These are phyloP conservation scores for Synanceia verrucosa DNA, from an alignment of 2,797 vertebrate species.

Conservation along the genomic window DNA sequence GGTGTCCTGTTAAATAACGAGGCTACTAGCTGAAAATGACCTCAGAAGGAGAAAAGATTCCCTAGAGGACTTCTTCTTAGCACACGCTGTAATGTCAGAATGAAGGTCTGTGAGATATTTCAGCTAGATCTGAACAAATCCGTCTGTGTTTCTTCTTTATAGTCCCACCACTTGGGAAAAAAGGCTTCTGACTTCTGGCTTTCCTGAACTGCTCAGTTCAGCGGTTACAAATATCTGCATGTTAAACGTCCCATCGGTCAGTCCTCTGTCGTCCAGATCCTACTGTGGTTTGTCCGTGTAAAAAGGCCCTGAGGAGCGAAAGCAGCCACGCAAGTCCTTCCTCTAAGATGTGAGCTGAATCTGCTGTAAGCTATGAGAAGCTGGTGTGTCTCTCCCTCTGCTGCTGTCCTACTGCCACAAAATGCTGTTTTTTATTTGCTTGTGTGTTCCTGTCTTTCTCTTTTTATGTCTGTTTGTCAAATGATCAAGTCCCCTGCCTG, in stretches of 20 bases:
- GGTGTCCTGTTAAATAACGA: constrained; percentile 42
- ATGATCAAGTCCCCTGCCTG: constrained; percentile 33
- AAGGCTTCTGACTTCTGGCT: constrained; percentile 1
- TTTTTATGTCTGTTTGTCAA: constrained; percentile 38
- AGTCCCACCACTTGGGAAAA: constrained; percentile 4
- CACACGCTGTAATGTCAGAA: constrained; percentile 9
- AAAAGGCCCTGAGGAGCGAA: constrained; percentile 11
- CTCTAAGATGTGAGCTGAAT: constrained; percentile 1
- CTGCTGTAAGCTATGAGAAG: neutral
- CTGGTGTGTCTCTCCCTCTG: constrained; percentile 27
- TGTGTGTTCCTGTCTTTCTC: constrained; percentile 25
- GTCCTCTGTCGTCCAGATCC: constrained; percentile 8
- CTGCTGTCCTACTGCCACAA: constrained; percentile 29
- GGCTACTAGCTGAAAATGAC: constrained; percentile 3
- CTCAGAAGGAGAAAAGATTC: constrained; percentile 11
- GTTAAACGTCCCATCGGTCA: constrained; percentile 9
- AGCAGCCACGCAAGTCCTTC: constrained; percentile 23
- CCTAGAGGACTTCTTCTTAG: neutral
- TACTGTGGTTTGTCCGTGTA: neutral
- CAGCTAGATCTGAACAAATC: constrained; percentile 14
- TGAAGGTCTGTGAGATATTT: neutral
- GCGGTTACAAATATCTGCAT: constrained; percentile 2
- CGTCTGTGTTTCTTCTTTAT: constrained; percentile 6
- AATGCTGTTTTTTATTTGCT: constrained; percentile 33
- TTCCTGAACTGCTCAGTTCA: constrained; percentile 4